Evolutionary conservation across 2,797 vertebrate genomes (phyloP), one percentile per base, ranked within the genome.

Genomic region (Holocentrus rufus): DNA sequence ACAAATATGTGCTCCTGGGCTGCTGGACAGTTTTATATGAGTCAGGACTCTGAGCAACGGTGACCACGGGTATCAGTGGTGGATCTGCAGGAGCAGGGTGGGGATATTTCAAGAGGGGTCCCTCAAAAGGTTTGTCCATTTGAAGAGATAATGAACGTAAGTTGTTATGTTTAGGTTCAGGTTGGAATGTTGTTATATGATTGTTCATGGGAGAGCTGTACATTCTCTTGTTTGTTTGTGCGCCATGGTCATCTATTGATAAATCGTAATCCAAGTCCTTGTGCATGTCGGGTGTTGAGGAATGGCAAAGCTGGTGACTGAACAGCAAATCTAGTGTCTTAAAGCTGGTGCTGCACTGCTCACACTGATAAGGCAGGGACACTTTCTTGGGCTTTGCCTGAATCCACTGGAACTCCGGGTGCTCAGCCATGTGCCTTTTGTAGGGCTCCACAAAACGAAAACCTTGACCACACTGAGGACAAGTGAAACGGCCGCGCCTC

Each of bases 351-450:
- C 77, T 77, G 67, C 94, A 95, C 64, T 89, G 90, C 20, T 92
- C 93, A 53, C 94, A 95, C 49, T 93, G 91, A 54, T 94, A 94
- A 59, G 93, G 94, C 79, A 92, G 85, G 39, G 83, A 71, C 39
- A 66, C 74, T 53, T 86, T 90, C 57, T 72, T 89, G 0, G 88
- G 75, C 73, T 83, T 84, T 31, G 74, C 62, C 34, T 88, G 72
- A 56, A 92, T 27, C 92, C 92, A 93, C 62, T 60, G 81, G 63
- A 86, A 90, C 34, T 93, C 92, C 0, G 90, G 88, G 74, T 95
- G 94, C 76, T 93, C 84, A 7, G 85, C 87, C 89, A 95, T 89
- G 86, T 95, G 94, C 18, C 90, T 77, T 50, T 85, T 92, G 83
- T 94, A 95, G 3, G 68, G 57, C 55, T 86, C 84, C 0, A 86